Evolutionary conservation across 2,888 invertebrate species (phyloP).

Genomic region (Neelides folsomi): DNA sequence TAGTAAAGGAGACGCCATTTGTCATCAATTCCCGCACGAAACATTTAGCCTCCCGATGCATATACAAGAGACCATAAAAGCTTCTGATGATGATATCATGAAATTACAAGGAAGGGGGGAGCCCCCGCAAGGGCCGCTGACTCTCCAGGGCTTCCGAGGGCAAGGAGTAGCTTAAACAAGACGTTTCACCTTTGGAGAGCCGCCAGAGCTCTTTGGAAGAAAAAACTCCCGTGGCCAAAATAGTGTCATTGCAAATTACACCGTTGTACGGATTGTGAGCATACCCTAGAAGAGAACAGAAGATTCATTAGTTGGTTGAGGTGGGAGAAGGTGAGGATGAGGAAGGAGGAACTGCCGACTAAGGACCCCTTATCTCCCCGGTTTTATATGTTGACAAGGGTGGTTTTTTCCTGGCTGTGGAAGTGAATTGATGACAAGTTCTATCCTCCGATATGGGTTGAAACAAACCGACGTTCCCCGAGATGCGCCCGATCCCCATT

Average conservation of each 20-base stretch:
- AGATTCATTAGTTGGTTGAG: conserved; percentile 7
- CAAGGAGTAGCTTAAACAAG: neutral
- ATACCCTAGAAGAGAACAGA: conserved; percentile 49
- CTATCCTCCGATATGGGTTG: conserved; percentile 17
- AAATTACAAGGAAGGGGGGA: conserved; percentile 17
- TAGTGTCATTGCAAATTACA: conserved; percentile 97
- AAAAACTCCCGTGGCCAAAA: conserved; percentile 98
- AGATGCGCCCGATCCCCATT: conserved; percentile 23
- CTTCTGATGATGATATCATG: conserved; percentile 32
- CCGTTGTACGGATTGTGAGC: conserved; percentile 95
- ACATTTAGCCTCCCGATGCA: conserved; percentile 34
- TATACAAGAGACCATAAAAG: conserved; percentile 34
- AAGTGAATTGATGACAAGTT: conserved; percentile 26
- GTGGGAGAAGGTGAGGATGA: neutral
- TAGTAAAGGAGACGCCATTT: conserved; percentile 35
- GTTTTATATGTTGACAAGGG: conserved; percentile 22
- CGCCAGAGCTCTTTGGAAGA: conserved; percentile 98
- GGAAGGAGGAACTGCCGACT: conserved; percentile 18
- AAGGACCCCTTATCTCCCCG: conserved; percentile 14
- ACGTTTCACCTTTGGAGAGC: conserved; percentile 76
- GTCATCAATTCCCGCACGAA: conserved; percentile 35
- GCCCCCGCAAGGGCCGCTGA: too few relatives aligned
- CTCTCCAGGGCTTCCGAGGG: too few relatives aligned
- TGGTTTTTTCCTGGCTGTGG: conserved; percentile 25
- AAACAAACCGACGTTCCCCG: conserved; percentile 18